Percentiles rank a stretch among this genome's conserved stretches.
These are phyloP conservation scores for Adineta ricciae DNA, from an alignment of 2,888 invertebrate genomes.

Conservation along the genomic window DNA sequence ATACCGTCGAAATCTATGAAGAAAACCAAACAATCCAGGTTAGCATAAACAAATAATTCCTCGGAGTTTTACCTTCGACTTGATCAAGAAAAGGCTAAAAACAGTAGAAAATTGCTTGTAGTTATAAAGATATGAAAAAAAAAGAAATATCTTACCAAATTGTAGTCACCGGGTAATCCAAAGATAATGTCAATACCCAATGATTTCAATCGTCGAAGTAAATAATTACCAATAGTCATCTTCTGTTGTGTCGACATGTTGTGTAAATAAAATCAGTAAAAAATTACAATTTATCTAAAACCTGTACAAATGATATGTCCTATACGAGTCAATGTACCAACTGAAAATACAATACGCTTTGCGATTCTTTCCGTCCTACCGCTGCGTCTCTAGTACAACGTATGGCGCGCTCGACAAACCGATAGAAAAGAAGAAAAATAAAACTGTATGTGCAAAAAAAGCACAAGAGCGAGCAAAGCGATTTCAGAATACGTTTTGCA, in stretches of 20 bases:
- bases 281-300: not conserved
- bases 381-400: too few relatives aligned
- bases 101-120: not conserved
- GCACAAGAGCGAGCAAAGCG: not conserved
- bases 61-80: not conserved
- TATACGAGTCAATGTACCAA: too few relatives aligned
- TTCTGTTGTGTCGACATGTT: not conserved
- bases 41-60: too few relatives aligned
- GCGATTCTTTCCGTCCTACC: too few relatives aligned
- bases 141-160: not conserved
- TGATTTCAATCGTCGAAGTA: not conserved
- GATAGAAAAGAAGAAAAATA: not conserved
- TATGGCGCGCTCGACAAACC: too few relatives aligned
- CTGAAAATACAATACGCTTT: too few relatives aligned
- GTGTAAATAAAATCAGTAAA: not conserved
- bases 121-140: not conserved
- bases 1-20: not conserved
- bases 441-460: not conserved
- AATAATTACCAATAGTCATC: not conserved
- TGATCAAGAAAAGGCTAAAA: slow-evolving; percentile 13
- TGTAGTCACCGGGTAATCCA: not conserved
- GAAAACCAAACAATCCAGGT: too few relatives aligned
- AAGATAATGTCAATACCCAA: not conserved
- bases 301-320: too few relatives aligned
- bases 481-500: not conserved